A percentile compares a stretch with the other conserved stretches of the same genome.
Conservation (phyloP, 1,140 invertebrate genomes). For the Oreohelix idahoensis region DNA sequence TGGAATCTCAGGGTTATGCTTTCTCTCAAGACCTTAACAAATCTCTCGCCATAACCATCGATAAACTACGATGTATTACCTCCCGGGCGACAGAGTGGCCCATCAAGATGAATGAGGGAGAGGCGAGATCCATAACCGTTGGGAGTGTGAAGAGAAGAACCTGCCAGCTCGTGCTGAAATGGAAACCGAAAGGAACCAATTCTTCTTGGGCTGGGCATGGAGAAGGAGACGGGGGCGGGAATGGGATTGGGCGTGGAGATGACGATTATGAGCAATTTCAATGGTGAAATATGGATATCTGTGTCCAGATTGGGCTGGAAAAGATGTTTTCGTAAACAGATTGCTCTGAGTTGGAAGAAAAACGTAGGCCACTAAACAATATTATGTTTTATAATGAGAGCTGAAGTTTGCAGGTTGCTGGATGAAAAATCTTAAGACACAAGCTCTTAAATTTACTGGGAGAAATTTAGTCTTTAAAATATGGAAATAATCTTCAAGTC, state of each 20-base stretch:
- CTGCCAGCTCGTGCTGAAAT: not conserved
- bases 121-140: constrained; percentile 11
- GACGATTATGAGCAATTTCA: constrained; percentile 1
- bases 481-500: not conserved
- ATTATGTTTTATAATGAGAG: not conserved
- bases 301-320: not conserved
- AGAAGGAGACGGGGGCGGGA: not conserved
- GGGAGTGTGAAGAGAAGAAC: constrained; percentile 2
- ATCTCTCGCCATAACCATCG: not conserved
- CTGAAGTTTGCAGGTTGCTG: not conserved
- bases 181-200: constrained; percentile 7
- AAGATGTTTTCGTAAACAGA: not conserved
- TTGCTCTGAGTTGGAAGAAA: not conserved
- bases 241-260: not conserved
- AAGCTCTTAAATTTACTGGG: not conserved
- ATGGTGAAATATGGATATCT: constrained; percentile 8
- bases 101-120: constrained; percentile 19
- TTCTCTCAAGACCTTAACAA: constrained; percentile 19
- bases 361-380: not conserved
- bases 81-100: not conserved
- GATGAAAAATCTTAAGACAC: not conserved
- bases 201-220: not conserved
- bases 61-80: constrained; percentile 2
- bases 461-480: not conserved
- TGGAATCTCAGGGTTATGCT: constrained; percentile 7